phyloP scores from a whole-genome alignment of 2,888 invertebrate species.

The Athripsodes cinereus region DNA sequence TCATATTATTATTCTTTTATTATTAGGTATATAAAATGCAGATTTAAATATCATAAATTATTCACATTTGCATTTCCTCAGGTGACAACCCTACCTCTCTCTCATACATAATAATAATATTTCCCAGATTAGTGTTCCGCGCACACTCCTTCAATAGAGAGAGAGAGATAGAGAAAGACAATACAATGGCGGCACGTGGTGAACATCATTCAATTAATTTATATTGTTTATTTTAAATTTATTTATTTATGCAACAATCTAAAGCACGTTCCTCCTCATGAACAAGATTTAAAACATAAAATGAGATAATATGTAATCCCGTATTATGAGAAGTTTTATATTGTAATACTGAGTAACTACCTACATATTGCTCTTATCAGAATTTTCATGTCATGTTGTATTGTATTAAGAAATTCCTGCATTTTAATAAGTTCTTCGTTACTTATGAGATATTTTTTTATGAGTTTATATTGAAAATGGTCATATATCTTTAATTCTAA shows the following conservation, averaged over 20 bases:
- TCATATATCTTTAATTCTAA: too few relatives aligned
- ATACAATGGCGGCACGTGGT: not conserved
- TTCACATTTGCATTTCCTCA: not conserved
- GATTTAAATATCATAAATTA: not conserved
- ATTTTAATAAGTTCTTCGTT: too few relatives aligned
- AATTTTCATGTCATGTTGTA: too few relatives aligned
- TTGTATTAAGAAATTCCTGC: too few relatives aligned
- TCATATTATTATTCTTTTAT: not conserved
- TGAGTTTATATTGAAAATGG: too few relatives aligned
- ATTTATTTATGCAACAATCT: not conserved
- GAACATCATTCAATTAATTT: not conserved
- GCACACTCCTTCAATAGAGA: not conserved
- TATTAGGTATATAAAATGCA: not conserved
- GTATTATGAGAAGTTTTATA: too few relatives aligned
- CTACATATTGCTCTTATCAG: too few relatives aligned
- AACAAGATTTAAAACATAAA: not conserved
- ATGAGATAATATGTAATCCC: too few relatives aligned
- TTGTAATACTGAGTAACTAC: too few relatives aligned
- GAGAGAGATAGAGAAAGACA: not conserved
- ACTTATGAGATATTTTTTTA: too few relatives aligned
- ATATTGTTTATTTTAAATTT: not conserved
- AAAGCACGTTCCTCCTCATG: not conserved
- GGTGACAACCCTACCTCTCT: not conserved
- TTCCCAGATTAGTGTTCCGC: not conserved
- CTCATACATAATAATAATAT: not conserved